phyloP scores from a whole-genome alignment of 1,140 invertebrate genomes.

The Caenorhabditis inopinata region DNA sequence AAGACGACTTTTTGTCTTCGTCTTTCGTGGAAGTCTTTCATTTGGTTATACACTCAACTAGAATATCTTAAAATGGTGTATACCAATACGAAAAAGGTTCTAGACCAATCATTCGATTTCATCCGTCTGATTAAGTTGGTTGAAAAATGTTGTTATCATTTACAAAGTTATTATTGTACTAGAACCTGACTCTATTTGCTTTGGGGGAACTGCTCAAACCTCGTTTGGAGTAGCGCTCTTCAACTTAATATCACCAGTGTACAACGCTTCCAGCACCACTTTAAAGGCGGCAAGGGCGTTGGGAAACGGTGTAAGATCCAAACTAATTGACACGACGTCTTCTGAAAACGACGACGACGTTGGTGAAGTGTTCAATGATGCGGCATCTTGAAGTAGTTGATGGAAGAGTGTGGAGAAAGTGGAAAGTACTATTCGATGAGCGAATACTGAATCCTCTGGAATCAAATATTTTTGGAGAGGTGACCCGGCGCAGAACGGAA shows the following conservation, averaged over 20 bases:
- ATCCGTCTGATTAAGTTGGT: constrained; percentile 41
- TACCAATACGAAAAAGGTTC: neutral
- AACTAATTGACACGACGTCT: constrained; percentile 9
- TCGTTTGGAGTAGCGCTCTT: neutral
- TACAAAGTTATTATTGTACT: neutral
- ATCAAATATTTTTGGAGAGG: neutral
- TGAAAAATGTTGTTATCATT: constrained; percentile 32
- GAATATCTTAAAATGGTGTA: neutral
- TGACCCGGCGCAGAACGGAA: too few species aligned
- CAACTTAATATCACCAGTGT: constrained; percentile 48
- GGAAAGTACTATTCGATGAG: constrained; percentile 51
- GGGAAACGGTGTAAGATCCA: constrained; percentile 48
- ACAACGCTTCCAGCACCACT: constrained; percentile 49
- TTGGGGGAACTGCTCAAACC: neutral
- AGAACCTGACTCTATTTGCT: neutral
- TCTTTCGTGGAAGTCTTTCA: too few species aligned
- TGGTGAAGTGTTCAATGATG: constrained; percentile 3
- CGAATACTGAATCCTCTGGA: constrained; percentile 52
- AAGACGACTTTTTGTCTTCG: too few species aligned
- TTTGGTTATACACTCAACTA: too few species aligned
- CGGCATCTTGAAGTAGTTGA: constrained; percentile 30
- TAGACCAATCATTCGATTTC: neutral
- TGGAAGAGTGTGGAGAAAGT: constrained; percentile 48
- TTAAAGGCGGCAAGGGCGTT: constrained; percentile 51
- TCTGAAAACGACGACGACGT: constrained; percentile 27